Conservation (phyloP, 92 coral and sea anemone genomes). For the Bergia sp. region DNA sequence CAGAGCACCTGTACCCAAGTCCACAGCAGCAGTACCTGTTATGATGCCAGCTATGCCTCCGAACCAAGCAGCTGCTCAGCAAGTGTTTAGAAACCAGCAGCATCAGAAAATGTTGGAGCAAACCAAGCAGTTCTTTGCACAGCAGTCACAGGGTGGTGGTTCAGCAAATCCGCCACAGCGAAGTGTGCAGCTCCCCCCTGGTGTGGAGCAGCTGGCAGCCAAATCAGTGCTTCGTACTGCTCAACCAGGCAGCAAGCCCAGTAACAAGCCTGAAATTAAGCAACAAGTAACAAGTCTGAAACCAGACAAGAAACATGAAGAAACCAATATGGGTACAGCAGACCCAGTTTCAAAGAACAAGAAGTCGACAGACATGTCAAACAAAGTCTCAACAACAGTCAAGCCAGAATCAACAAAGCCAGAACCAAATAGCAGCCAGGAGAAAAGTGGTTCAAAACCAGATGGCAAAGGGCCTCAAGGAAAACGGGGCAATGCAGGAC, state of each 20-base stretch:
- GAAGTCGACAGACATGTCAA: conserved; percentile 24
- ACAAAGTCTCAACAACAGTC: conserved; percentile 54
- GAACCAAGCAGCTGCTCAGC: conserved; percentile 52
- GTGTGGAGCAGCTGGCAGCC: conserved; percentile 12
- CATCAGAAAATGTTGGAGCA: conserved; percentile 92
- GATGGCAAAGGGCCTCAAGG: conserved; percentile 69
- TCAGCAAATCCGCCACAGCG: conserved; percentile 24
- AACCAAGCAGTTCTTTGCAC: conserved; percentile 80
- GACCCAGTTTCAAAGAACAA: conserved; percentile 35
- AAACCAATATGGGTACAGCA: conserved; percentile 36
- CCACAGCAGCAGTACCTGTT: conserved; percentile 58
- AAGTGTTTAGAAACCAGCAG: conserved; percentile 80
- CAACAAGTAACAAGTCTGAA: conserved; percentile 33
- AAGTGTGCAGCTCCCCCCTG: conserved; percentile 20
- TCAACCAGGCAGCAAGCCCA: conserved; percentile 28
- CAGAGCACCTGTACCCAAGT: conserved; percentile 61
- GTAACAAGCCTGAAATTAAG: conserved; percentile 29
- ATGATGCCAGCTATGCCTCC: conserved; percentile 58
- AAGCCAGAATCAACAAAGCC: conserved; percentile 69
- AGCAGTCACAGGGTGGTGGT: conserved; percentile 48
- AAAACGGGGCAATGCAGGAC: conserved; percentile 24
- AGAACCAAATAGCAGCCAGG: conserved; percentile 63
- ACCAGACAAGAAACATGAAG: conserved; percentile 42
- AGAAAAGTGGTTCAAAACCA: conserved; percentile 52
- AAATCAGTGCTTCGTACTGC: background rate